Evolutionary conservation across 2,797 vertebrate genomes (phyloP).

Genomic region (Pipistrellus pygmaeus): DNA sequence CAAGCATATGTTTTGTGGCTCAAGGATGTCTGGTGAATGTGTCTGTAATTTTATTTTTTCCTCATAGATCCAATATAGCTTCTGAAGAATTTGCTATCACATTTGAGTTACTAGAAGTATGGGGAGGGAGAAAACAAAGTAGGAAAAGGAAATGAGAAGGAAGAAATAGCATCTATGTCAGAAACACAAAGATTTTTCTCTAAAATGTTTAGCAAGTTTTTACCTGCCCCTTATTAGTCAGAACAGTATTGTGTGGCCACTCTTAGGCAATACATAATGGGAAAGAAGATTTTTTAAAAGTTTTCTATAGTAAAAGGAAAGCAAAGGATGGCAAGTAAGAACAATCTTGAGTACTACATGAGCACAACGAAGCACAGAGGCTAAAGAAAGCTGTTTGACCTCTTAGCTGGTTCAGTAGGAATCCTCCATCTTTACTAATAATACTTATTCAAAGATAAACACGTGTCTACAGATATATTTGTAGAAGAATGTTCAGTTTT

Average conservation of each 20-base stretch:
- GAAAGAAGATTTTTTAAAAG: background rate
- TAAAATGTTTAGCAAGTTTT: background rate
- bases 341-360: background rate
- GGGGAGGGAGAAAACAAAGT: background rate
- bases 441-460: background rate
- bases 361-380: accelerated
- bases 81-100: background rate
- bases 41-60: background rate
- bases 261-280: background rate
- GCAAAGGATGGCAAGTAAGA: accelerated
- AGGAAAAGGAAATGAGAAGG: background rate
- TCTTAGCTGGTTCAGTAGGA: background rate
- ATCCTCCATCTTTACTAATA: background rate
- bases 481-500: background rate
- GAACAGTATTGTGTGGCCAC: background rate
- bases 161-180: background rate
- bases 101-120: background rate
- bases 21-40: background rate
- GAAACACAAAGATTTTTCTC: background rate
- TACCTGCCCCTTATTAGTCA: background rate
- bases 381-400: background rate
- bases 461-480: background rate
- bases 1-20: background rate
- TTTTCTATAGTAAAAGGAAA: background rate
- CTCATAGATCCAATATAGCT: background rate